Conservation (phyloP, 2,113 vertebrate species). For the Lathamus discolor region DNA sequence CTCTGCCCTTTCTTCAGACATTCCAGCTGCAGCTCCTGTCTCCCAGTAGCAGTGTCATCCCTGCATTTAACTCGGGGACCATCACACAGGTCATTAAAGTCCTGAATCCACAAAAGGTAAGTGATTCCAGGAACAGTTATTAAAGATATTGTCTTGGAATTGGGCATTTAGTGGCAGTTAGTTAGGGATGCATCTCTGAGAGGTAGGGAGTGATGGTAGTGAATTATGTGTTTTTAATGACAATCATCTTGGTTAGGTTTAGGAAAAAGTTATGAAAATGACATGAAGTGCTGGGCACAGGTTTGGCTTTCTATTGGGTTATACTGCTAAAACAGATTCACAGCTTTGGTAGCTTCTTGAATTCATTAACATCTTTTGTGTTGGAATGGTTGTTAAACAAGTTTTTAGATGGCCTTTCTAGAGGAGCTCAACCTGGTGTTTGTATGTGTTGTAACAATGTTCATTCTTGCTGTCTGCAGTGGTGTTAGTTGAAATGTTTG, state of each 20-base stretch:
- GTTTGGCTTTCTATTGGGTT: not conserved
- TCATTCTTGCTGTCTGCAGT: not conserved
- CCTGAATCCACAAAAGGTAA: constrained; percentile 98
- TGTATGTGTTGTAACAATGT: not conserved
- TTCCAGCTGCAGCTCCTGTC: constrained; percentile 99
- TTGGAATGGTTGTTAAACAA: not conserved
- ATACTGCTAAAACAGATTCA: not conserved
- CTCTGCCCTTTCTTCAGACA: constrained; percentile 77
- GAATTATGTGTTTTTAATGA: not conserved
- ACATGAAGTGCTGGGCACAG: not conserved
- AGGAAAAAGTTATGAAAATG: not conserved
- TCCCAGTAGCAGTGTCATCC: constrained; percentile 95
- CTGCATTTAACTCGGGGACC: constrained; percentile 94
- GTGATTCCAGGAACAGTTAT: not conserved
- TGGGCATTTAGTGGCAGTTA: not conserved
- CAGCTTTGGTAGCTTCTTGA: not conserved
- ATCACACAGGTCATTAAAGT: constrained; percentile 99
- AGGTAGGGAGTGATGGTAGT: not conserved
- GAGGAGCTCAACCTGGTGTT: not conserved
- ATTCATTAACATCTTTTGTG: not conserved
- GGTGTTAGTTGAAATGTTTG: not conserved
- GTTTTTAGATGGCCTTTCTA: not conserved
- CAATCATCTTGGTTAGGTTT: not conserved
- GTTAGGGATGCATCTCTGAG: not conserved
- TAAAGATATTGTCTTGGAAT: not conserved